These are phyloP conservation scores for Cotesia congregata DNA, from an alignment of 2,888 invertebrate species.

Conservation along the genomic window DNA sequence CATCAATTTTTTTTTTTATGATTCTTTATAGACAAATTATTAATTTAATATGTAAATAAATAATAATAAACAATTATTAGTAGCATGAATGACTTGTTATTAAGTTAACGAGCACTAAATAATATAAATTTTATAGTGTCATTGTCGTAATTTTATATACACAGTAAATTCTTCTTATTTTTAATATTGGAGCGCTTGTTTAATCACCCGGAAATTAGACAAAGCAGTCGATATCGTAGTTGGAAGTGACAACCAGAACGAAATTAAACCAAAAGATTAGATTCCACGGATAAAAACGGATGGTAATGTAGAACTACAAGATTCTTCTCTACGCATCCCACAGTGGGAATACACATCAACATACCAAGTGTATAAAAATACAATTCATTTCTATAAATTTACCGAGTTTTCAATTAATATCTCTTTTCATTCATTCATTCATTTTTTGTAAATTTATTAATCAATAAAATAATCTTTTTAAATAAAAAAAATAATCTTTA, in stretches of 20 bases:
- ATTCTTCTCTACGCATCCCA: constrained; percentile 23
- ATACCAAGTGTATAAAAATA: background rate
- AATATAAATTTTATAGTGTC: too few species aligned
- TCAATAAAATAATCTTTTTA: too few species aligned
- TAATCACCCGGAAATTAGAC: background rate
- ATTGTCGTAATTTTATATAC: too few species aligned
- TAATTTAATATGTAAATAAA: too few species aligned
- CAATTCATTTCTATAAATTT: background rate
- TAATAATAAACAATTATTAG: too few species aligned
- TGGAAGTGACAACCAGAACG: constrained; percentile 24
- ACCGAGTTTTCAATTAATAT: background rate
- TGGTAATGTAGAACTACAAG: constrained; percentile 38
- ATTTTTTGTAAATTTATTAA: background rate
- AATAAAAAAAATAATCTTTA: too few species aligned
- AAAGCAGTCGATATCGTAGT: constrained; percentile 36
- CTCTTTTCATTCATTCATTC: background rate
- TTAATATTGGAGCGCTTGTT: background rate
- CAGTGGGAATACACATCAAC: constrained; percentile 22
- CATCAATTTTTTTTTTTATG: too few species aligned
- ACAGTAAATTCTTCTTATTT: background rate
- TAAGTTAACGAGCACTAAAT: too few species aligned
- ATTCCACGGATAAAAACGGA: constrained; percentile 36
- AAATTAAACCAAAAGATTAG: constrained; percentile 25
- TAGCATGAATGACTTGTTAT: too few species aligned
- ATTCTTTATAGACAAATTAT: too few species aligned